Evolutionary conservation across 92 coral and sea anemone species (phyloP).

Genomic region (Porites rus): DNA sequence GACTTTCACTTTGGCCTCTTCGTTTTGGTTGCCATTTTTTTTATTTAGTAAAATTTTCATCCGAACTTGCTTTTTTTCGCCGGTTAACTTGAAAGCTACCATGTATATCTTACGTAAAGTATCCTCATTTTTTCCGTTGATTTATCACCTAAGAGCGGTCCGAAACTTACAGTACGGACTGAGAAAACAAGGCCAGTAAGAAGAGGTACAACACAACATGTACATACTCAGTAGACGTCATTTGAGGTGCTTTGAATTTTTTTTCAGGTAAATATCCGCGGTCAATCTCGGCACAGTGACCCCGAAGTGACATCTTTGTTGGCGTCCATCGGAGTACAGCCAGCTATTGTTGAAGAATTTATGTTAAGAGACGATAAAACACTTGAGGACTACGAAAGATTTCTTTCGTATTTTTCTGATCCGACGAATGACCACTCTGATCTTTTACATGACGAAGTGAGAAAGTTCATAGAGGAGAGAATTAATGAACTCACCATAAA

Average conservation of each 20-base stretch:
- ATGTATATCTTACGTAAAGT: too few species aligned
- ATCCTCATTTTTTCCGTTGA: too few species aligned
- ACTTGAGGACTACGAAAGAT: constrained; percentile 62
- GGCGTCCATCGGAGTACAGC: constrained; percentile 47
- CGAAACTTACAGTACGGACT: too few species aligned
- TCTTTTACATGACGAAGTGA: constrained; percentile 53
- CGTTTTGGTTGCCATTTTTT: too few species aligned
- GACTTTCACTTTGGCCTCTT: too few species aligned
- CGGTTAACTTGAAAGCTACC: too few species aligned
- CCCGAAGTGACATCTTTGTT: constrained; percentile 49
- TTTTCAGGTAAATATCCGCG: constrained; percentile 86
- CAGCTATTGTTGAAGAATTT: constrained; percentile 84
- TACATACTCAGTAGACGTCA: background rate
- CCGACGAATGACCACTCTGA: constrained; percentile 31
- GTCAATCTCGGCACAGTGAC: constrained; percentile 69
- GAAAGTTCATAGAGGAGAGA: constrained; percentile 55
- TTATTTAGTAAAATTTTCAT: too few species aligned
- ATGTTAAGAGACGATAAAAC: constrained; percentile 79
- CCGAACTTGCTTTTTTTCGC: too few species aligned
- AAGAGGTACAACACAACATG: too few species aligned
- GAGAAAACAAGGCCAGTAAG: background rate
- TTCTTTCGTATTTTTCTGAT: constrained; percentile 31
- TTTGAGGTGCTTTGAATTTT: background rate
- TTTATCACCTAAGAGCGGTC: too few species aligned
- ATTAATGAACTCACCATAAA: background rate